phyloP scores from a whole-genome alignment of 2,113 vertebrate genomes.

The Trachemys scripta region DNA sequence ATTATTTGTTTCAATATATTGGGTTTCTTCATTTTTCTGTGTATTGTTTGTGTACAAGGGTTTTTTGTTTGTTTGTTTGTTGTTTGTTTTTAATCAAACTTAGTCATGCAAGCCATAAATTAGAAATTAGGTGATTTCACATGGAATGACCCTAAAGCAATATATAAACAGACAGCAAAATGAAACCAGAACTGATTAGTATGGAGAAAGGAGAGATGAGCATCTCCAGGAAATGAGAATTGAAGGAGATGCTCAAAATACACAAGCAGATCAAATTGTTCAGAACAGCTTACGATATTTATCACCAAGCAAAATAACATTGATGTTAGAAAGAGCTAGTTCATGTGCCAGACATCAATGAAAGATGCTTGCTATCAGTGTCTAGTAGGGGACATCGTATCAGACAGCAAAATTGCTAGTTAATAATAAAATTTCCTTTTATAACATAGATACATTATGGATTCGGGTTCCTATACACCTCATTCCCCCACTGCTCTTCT shows the following conservation, averaged over 20 bases:
- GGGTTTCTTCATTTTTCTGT: background rate
- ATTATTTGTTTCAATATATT: conserved; percentile 15
- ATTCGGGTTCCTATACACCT: background rate
- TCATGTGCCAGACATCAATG: background rate
- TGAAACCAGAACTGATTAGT: background rate
- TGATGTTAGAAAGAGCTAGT: background rate
- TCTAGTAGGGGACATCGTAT: background rate
- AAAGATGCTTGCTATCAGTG: background rate
- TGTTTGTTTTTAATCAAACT: background rate
- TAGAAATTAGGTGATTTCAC: background rate
- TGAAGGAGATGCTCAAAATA: background rate
- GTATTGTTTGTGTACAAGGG: background rate
- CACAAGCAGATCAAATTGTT: background rate
- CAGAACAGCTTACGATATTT: background rate
- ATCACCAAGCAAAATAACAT: background rate
- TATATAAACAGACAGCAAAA: background rate
- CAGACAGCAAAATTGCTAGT: background rate
- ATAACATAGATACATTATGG: background rate
- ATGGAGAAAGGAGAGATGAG: background rate
- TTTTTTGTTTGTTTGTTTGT: background rate
- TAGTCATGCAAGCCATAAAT: background rate
- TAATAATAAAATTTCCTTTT: background rate
- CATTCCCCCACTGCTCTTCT: background rate
- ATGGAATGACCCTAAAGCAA: background rate
- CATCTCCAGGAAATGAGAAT: background rate